Percentiles rank a stretch among this genome's conserved stretches.
Evolutionary conservation across 1,140 invertebrate species (phyloP).

Genomic region (Danaus melanippus): DNA sequence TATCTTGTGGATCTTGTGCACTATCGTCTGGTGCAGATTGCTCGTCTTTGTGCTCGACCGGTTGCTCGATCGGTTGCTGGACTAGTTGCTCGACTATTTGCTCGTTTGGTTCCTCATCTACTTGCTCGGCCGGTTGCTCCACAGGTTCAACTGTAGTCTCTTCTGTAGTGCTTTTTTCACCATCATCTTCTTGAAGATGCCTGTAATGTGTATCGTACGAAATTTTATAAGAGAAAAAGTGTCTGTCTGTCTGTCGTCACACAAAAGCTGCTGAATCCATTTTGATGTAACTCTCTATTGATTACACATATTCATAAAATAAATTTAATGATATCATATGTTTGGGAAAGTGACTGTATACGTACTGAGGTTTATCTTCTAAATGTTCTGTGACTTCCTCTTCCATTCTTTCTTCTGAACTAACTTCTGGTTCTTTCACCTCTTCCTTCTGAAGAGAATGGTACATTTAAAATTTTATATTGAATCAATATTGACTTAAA

Average conservation of each 20-base stretch:
- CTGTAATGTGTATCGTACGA: too few species aligned
- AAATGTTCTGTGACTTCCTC: constrained; percentile 11
- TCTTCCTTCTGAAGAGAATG: constrained; percentile 36
- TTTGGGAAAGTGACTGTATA: too few species aligned
- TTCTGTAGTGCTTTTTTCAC: too few species aligned
- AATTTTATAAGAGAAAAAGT: too few species aligned
- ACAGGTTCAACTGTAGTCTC: neutral
- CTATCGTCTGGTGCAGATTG: neutral
- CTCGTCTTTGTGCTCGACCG: neutral
- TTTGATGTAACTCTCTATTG: too few species aligned
- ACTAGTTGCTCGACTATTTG: neutral
- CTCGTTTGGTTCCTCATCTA: neutral
- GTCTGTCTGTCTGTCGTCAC: too few species aligned
- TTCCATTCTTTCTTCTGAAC: constrained; percentile 14
- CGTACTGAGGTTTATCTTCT: too few species aligned
- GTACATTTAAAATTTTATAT: constrained; percentile 1
- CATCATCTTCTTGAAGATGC: too few species aligned
- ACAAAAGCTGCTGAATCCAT: too few species aligned
- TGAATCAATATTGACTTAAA: too few species aligned
- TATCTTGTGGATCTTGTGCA: constrained; percentile 14
- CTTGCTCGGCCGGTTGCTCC: constrained; percentile 2
- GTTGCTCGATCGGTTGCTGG: constrained; percentile 4
- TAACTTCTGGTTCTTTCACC: constrained; percentile 34
- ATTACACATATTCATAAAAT: too few species aligned
- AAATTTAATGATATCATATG: too few species aligned